Conservation (phyloP, 92 coral and sea anemone genomes). For the Siderastrea siderea region DNA sequence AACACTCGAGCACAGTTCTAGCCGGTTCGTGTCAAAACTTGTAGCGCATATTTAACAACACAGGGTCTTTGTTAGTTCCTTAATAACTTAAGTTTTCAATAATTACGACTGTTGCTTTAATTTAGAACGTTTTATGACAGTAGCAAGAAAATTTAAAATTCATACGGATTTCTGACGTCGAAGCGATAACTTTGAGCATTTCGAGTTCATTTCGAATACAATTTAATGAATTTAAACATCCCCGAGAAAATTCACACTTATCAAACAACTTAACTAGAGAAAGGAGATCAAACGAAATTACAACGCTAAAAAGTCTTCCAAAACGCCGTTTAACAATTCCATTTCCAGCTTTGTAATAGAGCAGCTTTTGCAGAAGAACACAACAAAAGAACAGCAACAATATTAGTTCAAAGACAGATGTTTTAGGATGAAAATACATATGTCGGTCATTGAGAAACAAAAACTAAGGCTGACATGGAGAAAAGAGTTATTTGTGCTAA, state of each 20-base stretch:
- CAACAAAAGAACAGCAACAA: constrained; percentile 7
- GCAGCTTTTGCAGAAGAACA: not conserved
- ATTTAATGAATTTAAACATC: too few species aligned
- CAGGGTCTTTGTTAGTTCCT: not conserved
- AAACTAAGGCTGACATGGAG: not conserved
- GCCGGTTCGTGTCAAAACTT: constrained; percentile 1
- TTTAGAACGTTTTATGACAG: not conserved
- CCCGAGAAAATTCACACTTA: not conserved
- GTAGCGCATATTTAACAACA: constrained; percentile 14
- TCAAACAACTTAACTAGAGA: not conserved
- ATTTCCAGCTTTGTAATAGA: not conserved
- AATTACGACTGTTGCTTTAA: not conserved
- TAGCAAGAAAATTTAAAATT: not conserved
- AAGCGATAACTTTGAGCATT: not conserved
- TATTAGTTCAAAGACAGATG: constrained; percentile 18
- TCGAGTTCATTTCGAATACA: not conserved
- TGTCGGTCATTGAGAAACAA: not conserved
- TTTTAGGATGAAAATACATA: not conserved
- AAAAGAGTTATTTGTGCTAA: not conserved
- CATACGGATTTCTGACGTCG: not conserved
- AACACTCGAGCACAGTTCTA: not conserved
- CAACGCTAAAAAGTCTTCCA: not conserved
- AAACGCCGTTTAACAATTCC: not conserved
- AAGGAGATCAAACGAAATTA: not conserved
- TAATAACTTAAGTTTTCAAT: constrained; percentile 30